Base-by-base conservation (phyloP, 2,888 invertebrate species). In the Halictus quadricinctus region DNA sequence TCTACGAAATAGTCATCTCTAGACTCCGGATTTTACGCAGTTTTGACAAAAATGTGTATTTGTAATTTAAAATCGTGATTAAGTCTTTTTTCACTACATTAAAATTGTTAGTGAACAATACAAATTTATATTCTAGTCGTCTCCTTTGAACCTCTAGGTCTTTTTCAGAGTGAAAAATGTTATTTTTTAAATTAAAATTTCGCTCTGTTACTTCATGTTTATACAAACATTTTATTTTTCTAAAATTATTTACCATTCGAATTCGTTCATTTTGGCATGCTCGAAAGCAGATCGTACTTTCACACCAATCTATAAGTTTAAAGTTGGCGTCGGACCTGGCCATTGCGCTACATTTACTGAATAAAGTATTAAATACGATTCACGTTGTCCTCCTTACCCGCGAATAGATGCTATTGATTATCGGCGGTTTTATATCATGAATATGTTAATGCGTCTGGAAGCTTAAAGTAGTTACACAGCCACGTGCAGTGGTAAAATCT, bases 371-470 rank as follows among this genome's bases (percentile, higher is more conserved):
- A 69, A 69, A 69, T 69, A 69, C 72, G 15, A 85, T 77, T 36
- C 50, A 64, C 79, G 74, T 66, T 58, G 80, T 77, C 74, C 74
- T 72, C 50, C 64, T 80, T 80, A 72, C 74, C 13, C n/a, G 15
- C 21, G 41, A 76, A 43, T 72, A 50, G 69, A 76, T 78, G 72
- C 76, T 86, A 86, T 86, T 79, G 85, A 86, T 86, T 86, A 81
- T 81, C 72, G 78, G 81, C n/a, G n/a, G 70, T 76, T 76, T 76
- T 74, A 18, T 66, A 25, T 41, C 72, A 50, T 48, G 79, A 73
- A 48, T 75, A 85, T 79, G 80, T 85, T 74, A 72, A 84, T 85
- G 76, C 64, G 73, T 43, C 73, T 50, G 46, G 13, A 41, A 76
- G 74, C 69, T 76, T 80, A 72, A 84, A 84, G 46, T n/a, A 76